Base-by-base conservation (phyloP, 1,140 invertebrate genomes). In the Ptiloglossa arizonensis region DNA sequence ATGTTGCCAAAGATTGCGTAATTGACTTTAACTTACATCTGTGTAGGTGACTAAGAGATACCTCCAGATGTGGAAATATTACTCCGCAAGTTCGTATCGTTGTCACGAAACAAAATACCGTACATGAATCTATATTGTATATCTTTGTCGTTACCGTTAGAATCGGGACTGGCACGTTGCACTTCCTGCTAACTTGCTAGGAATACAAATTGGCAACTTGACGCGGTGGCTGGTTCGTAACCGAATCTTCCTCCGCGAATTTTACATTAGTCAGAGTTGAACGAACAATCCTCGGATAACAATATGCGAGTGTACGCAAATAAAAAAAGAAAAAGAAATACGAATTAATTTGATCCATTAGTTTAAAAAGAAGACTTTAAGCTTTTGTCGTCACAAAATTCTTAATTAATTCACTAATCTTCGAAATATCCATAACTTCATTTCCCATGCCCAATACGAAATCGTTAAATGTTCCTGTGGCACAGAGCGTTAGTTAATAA, bases 151-250 rank as follows among this genome's bases (percentile, higher is more conserved):
- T 35, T 85, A 83, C 81, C 81, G 81, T 80, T 83, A 85, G 48
- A 52, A 76, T 80, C 64, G 29, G 24, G 64, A 50, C 50, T 44
- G 72, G 64, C 52, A 59, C 22, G 48, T 52, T 83, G 82, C 72
- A 85, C 78, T 85, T 85, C 82, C 81, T 85, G 57, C 52, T 80
- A 48, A 59, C 78, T 74, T 50, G 50, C n/a, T 63, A 76, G 38
- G 82, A 83, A 84, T 84, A 84, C 72, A 83, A 84, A 84, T 84
- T 71, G 71, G 41, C 70, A 68, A 79, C 27, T 80, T 78, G 75
- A 77, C 59, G 54, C 50, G 27, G 13, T 35, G 46, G 27, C 75
- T 62, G 41, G 22, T 50, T 27, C 6, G 62, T 82, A 80, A 67
- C 24, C 46, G 71, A 76, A 70, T 73, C 57, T 46, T 35, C 22